Percentiles rank a stretch among this genome's conserved stretches.
Conservation (phyloP, 2,888 invertebrate genomes). For the Tenodera sinensis region DNA sequence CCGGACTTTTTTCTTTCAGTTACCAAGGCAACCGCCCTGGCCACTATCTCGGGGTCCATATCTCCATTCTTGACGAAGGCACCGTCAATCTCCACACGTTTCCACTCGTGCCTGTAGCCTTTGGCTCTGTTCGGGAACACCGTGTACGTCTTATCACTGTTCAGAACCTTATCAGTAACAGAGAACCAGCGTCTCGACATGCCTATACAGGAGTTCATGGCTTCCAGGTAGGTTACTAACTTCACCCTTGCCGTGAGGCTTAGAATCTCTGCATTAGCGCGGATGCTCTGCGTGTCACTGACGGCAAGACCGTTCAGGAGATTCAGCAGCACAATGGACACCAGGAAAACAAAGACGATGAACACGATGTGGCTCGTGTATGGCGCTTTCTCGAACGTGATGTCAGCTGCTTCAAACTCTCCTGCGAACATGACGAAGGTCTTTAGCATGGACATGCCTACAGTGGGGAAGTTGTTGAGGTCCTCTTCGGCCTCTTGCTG, state of each 20-base stretch:
- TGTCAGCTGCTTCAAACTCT: constrained; percentile 3
- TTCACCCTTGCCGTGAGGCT: not conserved
- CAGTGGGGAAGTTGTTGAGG: not conserved
- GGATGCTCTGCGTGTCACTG: not conserved
- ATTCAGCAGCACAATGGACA: constrained; percentile 2
- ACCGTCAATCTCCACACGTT: not conserved
- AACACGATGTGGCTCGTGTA: not conserved
- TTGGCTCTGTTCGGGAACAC: not conserved
- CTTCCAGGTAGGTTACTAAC: not conserved
- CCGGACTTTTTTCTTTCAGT: not conserved
- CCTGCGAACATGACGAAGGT: constrained; percentile 10
- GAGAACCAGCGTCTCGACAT: not conserved
- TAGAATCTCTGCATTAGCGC: not conserved
- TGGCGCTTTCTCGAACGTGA: not conserved
- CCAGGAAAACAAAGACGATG: not conserved
- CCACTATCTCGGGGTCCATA: not conserved
- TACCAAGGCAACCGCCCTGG: not conserved
- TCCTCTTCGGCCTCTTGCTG: not conserved
- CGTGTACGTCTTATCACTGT: not conserved
- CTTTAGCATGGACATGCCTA: not conserved
- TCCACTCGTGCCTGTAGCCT: not conserved
- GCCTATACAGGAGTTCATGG: not conserved
- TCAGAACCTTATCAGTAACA: not conserved
- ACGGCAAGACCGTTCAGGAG: constrained; percentile 5
- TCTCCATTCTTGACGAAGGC: not conserved